A percentile compares a stretch with the other conserved stretches of the same genome.
Conservation (phyloP, 2,888 invertebrate species). For the Liodrosophila aerea region DNA sequence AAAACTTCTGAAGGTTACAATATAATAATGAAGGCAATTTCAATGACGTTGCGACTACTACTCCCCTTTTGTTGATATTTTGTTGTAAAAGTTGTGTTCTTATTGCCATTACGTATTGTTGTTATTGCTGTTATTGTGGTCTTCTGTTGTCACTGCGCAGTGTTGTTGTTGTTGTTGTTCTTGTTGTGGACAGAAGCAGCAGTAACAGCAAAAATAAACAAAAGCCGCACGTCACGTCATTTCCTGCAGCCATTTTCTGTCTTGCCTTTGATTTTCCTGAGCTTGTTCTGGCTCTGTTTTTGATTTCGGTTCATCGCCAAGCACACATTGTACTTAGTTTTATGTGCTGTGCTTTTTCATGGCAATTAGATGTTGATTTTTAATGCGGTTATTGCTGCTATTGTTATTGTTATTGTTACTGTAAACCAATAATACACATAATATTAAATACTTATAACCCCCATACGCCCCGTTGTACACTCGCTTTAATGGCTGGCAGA, state of each 20-base stretch:
- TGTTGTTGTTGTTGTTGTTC: constrained; percentile 34
- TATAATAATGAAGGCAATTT: constrained; percentile 73
- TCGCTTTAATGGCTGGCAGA: constrained; percentile 31
- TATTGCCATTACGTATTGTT: constrained; percentile 45
- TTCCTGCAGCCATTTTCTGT: constrained; percentile 70
- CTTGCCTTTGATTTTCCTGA: constrained; percentile 55
- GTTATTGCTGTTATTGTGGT: constrained; percentile 22
- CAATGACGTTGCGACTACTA: constrained; percentile 50
- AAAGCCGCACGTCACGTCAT: constrained; percentile 63
- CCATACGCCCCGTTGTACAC: constrained; percentile 49
- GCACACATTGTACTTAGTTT: constrained; percentile 22
- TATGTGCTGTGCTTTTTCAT: constrained; percentile 31
- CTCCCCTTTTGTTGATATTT: constrained; percentile 41
- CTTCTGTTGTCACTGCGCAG: constrained; percentile 18
- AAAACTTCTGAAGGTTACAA: constrained; percentile 53
- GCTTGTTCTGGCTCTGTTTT: constrained; percentile 1
- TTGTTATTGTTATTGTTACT: constrained; percentile 24
- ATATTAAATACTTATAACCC: constrained; percentile 27
- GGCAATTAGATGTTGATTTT: constrained; percentile 61
- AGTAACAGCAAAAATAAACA: constrained; percentile 48
- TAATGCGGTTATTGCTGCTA: constrained; percentile 9
- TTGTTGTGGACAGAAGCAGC: constrained; percentile 32
- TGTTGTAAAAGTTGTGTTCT: constrained; percentile 53
- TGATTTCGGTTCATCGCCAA: neutral
- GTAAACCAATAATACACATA: constrained; percentile 32